phyloP scores from a whole-genome alignment of 2,797 vertebrate species.

The Scomberomorus guttatus region DNA sequence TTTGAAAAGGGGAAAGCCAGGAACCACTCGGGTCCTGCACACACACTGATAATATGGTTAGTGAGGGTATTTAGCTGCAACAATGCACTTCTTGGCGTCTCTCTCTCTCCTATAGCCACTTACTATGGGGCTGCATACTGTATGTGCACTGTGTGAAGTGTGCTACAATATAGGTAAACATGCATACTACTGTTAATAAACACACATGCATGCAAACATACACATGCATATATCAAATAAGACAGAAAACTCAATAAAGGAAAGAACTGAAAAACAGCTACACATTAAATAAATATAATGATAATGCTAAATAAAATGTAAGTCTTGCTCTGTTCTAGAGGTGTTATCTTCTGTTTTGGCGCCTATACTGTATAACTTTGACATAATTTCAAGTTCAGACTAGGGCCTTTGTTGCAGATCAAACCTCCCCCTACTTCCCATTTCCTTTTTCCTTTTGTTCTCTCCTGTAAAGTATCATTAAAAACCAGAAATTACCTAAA shows the following conservation, averaged over 20 bases:
- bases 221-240: background rate
- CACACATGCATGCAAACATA: background rate
- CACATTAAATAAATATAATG: background rate
- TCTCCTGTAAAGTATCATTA: slow-evolving; percentile 10
- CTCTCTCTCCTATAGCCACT: slow-evolving; percentile 11
- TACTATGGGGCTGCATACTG: slow-evolving; percentile 26
- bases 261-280: background rate
- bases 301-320: background rate
- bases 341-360: background rate
- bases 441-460: background rate
- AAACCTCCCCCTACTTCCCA: background rate
- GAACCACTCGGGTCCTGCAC: slow-evolving; percentile 81
- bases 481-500: slow-evolving; percentile 12
- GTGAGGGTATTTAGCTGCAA: slow-evolving; percentile 74
- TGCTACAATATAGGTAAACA: slow-evolving; percentile 3
- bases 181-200: slow-evolving; percentile 14
- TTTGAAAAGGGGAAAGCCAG: slow-evolving; percentile 71
- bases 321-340: background rate
- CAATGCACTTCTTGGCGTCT: slow-evolving; percentile 56
- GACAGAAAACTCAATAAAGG: background rate
- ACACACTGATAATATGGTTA: slow-evolving; percentile 74
- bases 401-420: background rate
- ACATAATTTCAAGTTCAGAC: slow-evolving; percentile 19
- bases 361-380: background rate
- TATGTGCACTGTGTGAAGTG: slow-evolving; percentile 6